These are phyloP conservation scores for Microplitis demolitor DNA, from an alignment of 1,140 invertebrate species.

Conservation along the genomic window DNA sequence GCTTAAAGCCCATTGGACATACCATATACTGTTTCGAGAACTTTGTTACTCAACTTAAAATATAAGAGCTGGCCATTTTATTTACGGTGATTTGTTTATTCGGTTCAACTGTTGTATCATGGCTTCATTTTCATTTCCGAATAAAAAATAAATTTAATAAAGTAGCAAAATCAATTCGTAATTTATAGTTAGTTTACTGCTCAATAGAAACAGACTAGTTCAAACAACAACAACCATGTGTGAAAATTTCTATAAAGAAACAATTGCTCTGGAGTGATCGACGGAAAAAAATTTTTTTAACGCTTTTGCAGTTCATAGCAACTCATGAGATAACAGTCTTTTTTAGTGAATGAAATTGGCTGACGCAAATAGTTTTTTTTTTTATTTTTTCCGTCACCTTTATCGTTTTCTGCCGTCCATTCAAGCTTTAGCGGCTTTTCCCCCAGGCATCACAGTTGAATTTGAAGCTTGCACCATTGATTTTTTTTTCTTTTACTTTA, in stretches of 20 bases:
- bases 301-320: too few relatives aligned
- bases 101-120: not conserved
- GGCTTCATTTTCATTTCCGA: too few relatives aligned
- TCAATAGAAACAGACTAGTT: too few relatives aligned
- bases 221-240: too few relatives aligned
- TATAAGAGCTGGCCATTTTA: not conserved
- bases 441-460: conserved; percentile 10
- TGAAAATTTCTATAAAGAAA: too few relatives aligned
- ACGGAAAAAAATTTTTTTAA: too few relatives aligned
- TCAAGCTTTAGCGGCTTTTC: conserved; percentile 15
- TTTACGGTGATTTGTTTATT: not conserved
- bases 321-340: conserved; percentile 2
- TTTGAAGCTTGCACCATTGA: not conserved
- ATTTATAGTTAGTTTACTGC: too few relatives aligned
- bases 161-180: not conserved
- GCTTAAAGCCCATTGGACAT: conserved; percentile 22
- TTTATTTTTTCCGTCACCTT: not conserved
- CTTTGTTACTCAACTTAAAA: conserved; percentile 19
- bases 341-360: conserved; percentile 22
- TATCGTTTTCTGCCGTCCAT: conserved; percentile 4
- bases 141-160: not conserved
- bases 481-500: not conserved
- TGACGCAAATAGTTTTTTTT: conserved; percentile 14
- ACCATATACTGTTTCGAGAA: conserved; percentile 6
- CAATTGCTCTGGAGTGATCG: too few relatives aligned